Evolutionary conservation across 2,797 vertebrate species (phyloP), one percentile per base, ranked within the genome.

Genomic region (Pygocentrus nattereri): DNA sequence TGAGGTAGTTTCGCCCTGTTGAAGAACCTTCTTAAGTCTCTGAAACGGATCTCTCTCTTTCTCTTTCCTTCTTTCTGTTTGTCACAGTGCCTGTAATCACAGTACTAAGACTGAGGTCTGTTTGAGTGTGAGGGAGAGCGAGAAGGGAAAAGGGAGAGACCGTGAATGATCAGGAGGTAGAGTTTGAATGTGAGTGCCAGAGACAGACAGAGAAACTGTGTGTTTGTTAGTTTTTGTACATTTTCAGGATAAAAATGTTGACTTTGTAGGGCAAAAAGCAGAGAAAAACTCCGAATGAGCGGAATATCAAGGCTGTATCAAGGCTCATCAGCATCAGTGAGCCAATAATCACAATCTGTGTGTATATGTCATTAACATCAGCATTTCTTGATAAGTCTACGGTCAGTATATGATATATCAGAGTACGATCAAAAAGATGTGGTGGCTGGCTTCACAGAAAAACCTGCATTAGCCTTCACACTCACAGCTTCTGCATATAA

Each of bases 31-130:
- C 23, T 15, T 31, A 44, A n/a, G 34, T 44, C 64, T 65, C 7
- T 38, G 61, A 19, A 64, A 64, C 30, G 11, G 19, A 4, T 15
- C 41, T 44, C 10, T 41, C 0, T 13, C n/a, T 2, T 67, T 21
- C 34, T 65, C 62, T 21, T 27, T 6, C 18, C 2, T 16, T 38
- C 27, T 31, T 25, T 59, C 13, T 59, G 58, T 11, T 58, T 59
- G 58, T 27, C 58, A 27, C 16, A 16, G 59, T 34, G 59, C 64
- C 62, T 80, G 76, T 79, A 83, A 84, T 83, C 76, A 81, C 65
- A 65, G 78, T 71, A 56, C 34, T 77, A 76, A 83, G 75, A 54
- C 75, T 64, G 47, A 6, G 47, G 41, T 41, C 2, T 16, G 49
- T 6, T 50, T 54, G 52, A 54, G 18, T 21, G 19, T 23, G 54